Percentiles rank a stretch among this genome's conserved stretches.
Evolutionary conservation across 2,888 invertebrate genomes (phyloP).

Genomic region (Cryptophagus acutangulus): DNA sequence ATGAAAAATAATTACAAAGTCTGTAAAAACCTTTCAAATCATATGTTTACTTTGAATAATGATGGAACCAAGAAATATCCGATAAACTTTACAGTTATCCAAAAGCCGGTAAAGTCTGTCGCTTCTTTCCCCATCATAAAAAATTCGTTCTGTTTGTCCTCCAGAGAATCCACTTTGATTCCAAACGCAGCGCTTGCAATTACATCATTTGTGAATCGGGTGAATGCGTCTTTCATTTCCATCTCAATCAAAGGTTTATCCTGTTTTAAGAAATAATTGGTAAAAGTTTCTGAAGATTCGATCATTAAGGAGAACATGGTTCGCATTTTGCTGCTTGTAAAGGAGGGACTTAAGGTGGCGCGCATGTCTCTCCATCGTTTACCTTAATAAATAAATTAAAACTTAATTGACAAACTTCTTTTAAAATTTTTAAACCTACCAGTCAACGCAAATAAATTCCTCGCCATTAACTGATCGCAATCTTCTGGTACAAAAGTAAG

Average conservation of each 20-base stretch:
- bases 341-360: conserved; percentile 45
- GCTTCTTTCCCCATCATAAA: conserved; percentile 34
- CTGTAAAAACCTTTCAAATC: conserved; percentile 1
- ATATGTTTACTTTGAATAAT: conserved; percentile 8
- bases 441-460: conserved; percentile 32
- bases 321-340: conserved; percentile 49
- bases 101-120: conserved; percentile 13
- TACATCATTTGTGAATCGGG: conserved; percentile 55
- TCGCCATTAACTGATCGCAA: conserved; percentile 50
- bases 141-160: conserved; percentile 38
- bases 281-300: conserved; percentile 19
- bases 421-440: too few species aligned
- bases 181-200: conserved; percentile 46
- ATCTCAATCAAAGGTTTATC: conserved; percentile 27
- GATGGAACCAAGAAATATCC: conserved; percentile 10
- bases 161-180: conserved; percentile 37
- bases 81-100: conserved; percentile 9
- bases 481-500: conserved; percentile 33
- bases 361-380: conserved; percentile 44
- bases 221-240: conserved; percentile 49
- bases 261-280: conserved; percentile 26
- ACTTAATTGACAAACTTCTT: too few species aligned
- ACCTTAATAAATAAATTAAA: conserved; percentile 16
- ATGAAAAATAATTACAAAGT: background rate
- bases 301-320: conserved; percentile 43